Evolutionary conservation across 2,113 vertebrate species (phyloP).

Genomic region (Gymnorhina tibicen): DNA sequence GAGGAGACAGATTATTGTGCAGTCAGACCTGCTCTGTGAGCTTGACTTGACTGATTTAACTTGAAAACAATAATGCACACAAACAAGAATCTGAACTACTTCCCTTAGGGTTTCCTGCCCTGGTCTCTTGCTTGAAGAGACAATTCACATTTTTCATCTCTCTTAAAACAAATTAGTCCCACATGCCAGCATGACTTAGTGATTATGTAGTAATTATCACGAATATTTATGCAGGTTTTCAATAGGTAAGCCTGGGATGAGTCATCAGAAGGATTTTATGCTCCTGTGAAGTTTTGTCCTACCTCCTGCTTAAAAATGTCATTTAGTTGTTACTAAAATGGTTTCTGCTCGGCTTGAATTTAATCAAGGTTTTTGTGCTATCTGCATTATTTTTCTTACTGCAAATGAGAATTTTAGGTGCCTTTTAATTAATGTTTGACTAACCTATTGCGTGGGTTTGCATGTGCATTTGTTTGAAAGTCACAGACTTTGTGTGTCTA

Average conservation of each 20-base stretch:
- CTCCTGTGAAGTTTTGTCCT: not conserved
- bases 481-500: not conserved
- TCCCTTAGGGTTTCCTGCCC: constrained; percentile 13
- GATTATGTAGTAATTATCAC: constrained; percentile 5
- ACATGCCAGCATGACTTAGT: constrained; percentile 14
- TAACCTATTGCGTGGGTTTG: not conserved
- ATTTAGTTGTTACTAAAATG: not conserved
- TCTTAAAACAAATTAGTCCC: constrained; percentile 38
- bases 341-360: not conserved
- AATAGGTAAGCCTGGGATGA: not conserved
- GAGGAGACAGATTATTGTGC: not conserved
- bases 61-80: not conserved
- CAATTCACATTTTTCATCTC: constrained; percentile 20
- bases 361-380: not conserved
- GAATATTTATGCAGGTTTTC: not conserved
- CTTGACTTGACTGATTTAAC: not conserved
- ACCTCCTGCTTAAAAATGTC: not conserved
- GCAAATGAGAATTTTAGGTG: not conserved
- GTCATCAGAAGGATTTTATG: not conserved
- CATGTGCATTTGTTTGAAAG: not conserved
- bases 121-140: constrained; percentile 9
- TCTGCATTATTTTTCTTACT: not conserved
- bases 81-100: not conserved
- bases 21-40: not conserved
- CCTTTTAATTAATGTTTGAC: not conserved